A percentile compares a stretch with the other conserved stretches of the same genome.
These are phyloP conservation scores for Fukomys damarensis DNA, from an alignment of 2,113 vertebrate species.

Conservation along the genomic window DNA sequence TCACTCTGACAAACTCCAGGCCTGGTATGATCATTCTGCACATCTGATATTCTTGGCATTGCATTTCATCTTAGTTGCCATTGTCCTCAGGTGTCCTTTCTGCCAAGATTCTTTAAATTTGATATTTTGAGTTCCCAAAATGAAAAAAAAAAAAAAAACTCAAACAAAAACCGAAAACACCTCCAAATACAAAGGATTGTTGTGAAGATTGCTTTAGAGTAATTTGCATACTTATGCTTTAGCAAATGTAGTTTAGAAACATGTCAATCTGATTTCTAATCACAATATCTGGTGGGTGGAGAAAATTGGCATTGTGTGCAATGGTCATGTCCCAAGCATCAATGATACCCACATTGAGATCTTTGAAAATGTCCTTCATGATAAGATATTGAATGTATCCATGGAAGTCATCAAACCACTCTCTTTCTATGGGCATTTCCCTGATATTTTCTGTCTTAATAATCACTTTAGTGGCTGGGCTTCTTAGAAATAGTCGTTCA, in stretches of 20 bases:
- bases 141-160: neutral
- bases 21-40: neutral
- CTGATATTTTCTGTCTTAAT: slow-evolving; percentile 73
- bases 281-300: slow-evolving; percentile 1
- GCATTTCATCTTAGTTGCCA: neutral
- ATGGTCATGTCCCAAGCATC: slow-evolving; percentile 69
- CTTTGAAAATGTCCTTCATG: slow-evolving; percentile 66
- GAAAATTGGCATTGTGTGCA: neutral
- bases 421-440: neutral
- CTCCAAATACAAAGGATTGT: neutral
- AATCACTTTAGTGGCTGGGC: slow-evolving; percentile 44
- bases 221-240: neutral
- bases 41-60: neutral
- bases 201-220: neutral
- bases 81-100: neutral
- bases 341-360: slow-evolving; percentile 22
- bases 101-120: neutral
- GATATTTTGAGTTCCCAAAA: neutral
- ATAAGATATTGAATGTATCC: slow-evolving; percentile 59
- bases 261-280: slow-evolving; percentile 71
- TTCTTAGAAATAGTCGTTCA: slow-evolving; percentile 58
- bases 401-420: slow-evolving; percentile 37
- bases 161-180: too few relatives aligned
- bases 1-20: neutral
- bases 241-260: slow-evolving; percentile 69